Percentiles rank a stretch among this genome's conserved stretches.
Evolutionary conservation across 1,140 invertebrate genomes (phyloP).

Genomic region (Phortica variegata): DNA sequence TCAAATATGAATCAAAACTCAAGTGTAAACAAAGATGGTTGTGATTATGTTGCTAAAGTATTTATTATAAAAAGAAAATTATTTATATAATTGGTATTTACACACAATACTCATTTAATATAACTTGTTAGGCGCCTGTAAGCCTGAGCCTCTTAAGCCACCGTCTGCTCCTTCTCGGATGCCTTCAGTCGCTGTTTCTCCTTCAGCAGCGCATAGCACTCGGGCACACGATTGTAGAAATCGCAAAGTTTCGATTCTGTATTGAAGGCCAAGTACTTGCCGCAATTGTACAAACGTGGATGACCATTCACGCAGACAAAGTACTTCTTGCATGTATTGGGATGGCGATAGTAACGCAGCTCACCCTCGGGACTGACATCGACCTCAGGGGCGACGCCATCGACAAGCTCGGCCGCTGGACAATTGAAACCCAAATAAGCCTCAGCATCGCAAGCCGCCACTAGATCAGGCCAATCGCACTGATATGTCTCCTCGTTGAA

Average conservation of each 20-base stretch:
- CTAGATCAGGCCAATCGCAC: constrained; percentile 87
- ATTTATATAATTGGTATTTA: no score
- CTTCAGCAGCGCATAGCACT: constrained; percentile 49
- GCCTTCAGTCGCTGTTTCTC: constrained; percentile 40
- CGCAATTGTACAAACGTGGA: constrained; percentile 60
- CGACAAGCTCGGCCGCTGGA: constrained; percentile 55
- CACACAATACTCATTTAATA: no score
- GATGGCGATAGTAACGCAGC: constrained; percentile 62
- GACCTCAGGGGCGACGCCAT: constrained; percentile 51
- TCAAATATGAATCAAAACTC: background rate
- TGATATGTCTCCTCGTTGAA: constrained; percentile 75
- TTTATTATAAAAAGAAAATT: background rate
- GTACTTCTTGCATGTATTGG: constrained; percentile 74
- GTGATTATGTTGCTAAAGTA: background rate
- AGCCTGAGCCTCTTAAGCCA: constrained; percentile 8
- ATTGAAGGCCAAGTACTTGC: constrained; percentile 52
- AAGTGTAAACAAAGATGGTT: background rate
- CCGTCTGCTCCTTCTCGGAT: constrained; percentile 10
- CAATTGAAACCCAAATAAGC: constrained; percentile 71
- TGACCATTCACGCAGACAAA: constrained; percentile 77
- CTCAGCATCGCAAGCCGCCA: constrained; percentile 74
- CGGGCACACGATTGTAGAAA: constrained; percentile 51
- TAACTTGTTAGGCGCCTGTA: background rate
- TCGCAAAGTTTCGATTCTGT: constrained; percentile 45
- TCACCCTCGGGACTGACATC: constrained; percentile 60